Evolutionary conservation across 2,797 vertebrate species (phyloP).

Genomic region (Odontamblyopus lacepedii): DNA sequence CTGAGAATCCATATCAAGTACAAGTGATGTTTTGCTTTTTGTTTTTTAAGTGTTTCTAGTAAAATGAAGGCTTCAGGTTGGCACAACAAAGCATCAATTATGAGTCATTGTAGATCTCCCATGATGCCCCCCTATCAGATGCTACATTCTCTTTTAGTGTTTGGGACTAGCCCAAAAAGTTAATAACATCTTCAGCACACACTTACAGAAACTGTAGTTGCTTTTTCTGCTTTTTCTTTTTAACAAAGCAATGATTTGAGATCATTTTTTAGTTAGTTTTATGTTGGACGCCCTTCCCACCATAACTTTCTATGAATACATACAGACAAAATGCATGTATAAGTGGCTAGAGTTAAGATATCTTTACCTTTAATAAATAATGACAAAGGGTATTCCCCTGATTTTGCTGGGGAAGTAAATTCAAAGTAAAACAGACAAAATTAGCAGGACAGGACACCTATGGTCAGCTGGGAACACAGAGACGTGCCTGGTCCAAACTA

Average conservation of each 20-base stretch:
- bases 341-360: not conserved
- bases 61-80: not conserved
- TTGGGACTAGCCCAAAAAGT: not conserved
- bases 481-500: slow-evolving; percentile 19
- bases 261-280: not conserved
- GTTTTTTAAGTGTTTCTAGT: not conserved
- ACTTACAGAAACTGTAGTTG: not conserved
- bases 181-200: not conserved
- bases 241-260: not conserved
- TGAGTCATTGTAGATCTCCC: not conserved
- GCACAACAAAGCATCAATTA: not conserved
- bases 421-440: slow-evolving; percentile 10
- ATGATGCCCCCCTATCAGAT: not conserved
- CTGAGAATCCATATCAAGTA: not conserved
- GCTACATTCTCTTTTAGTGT: not conserved
- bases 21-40: not conserved
- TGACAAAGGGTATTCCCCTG: not conserved
- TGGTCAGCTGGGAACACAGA: slow-evolving; percentile 14
- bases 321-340: not conserved
- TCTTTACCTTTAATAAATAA: not conserved
- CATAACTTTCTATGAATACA: not conserved
- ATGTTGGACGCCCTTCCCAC: not conserved
- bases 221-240: not conserved
- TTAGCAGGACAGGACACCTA: slow-evolving; percentile 24
- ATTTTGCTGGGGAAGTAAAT: slow-evolving; percentile 2